These are phyloP conservation scores for Popillia japonica DNA, from an alignment of 1,140 invertebrate genomes.

Conservation along the genomic window DNA sequence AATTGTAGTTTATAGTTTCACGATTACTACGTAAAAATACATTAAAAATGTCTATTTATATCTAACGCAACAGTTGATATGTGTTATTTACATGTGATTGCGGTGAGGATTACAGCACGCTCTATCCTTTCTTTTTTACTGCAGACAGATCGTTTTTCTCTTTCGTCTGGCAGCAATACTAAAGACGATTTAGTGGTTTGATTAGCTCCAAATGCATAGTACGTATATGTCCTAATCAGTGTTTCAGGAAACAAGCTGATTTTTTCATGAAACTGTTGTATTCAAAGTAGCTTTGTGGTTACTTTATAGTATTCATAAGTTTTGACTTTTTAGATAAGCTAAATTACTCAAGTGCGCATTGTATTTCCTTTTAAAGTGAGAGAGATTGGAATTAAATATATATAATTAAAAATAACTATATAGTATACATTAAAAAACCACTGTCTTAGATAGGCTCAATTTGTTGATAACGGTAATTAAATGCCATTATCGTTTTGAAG, in stretches of 20 bases:
- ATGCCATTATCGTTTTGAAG: too few relatives aligned
- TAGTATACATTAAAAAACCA: too few relatives aligned
- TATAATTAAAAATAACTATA: too few relatives aligned
- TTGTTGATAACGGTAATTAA: too few relatives aligned
- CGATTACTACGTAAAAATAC: slow-evolving; percentile 36
- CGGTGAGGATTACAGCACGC: slow-evolving; percentile 24
- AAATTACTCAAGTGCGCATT: too few relatives aligned
- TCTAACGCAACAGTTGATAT: slow-evolving; percentile 38
- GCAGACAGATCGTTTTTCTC: background rate
- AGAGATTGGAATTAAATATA: too few relatives aligned
- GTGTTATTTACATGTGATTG: slow-evolving; percentile 32
- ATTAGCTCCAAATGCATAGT: background rate
- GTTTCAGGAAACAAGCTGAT: background rate
- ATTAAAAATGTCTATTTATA: slow-evolving; percentile 38
- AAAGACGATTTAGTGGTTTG: slow-evolving; percentile 8
- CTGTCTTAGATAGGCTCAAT: too few relatives aligned
- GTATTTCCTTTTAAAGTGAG: too few relatives aligned
- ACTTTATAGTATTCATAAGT: too few relatives aligned
- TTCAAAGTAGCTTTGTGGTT: too few relatives aligned
- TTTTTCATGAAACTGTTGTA: too few relatives aligned
- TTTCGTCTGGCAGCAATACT: slow-evolving; percentile 17
- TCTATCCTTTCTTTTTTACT: slow-evolving; percentile 9
- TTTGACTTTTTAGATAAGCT: too few relatives aligned
- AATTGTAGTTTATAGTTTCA: slow-evolving; percentile 39
- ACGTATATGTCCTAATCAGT: background rate